These are phyloP conservation scores for Chloroceryle inda DNA, from an alignment of 2,797 vertebrate species.

Conservation along the genomic window DNA sequence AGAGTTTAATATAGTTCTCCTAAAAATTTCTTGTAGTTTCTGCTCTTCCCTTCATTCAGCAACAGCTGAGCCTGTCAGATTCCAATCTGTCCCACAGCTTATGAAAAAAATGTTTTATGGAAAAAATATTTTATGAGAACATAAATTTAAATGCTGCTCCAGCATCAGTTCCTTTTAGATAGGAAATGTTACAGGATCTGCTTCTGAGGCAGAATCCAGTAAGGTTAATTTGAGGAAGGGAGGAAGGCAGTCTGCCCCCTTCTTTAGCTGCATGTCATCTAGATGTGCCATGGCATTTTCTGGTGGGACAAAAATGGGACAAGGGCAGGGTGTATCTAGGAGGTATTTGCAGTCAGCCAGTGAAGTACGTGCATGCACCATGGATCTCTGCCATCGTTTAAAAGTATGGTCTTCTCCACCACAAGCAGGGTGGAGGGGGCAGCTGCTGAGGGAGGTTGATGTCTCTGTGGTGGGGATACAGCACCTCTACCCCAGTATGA, in stretches of 20 bases:
- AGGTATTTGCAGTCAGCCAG: background rate
- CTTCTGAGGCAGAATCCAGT: background rate
- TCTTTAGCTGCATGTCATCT: background rate
- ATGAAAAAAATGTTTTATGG: background rate
- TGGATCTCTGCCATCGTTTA: background rate
- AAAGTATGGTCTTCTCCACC: background rate
- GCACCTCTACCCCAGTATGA: background rate
- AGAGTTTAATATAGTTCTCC: slow-evolving; percentile 54
- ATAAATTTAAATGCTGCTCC: background rate
- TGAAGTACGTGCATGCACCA: background rate
- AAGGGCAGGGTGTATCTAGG: background rate
- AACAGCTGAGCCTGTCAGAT: slow-evolving; percentile 43
- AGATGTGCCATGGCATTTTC: background rate
- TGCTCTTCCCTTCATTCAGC: background rate
- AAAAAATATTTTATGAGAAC: slow-evolving; percentile 12
- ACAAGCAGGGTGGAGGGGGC: background rate
- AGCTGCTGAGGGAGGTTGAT: background rate
- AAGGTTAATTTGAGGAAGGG: background rate
- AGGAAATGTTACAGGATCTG: background rate
- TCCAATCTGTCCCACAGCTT: slow-evolving; percentile 1
- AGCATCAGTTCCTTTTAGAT: background rate
- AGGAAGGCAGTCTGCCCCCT: background rate
- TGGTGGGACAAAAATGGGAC: background rate
- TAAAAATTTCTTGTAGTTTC: slow-evolving; percentile 31
- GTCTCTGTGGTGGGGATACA: background rate